Base-by-base conservation (phyloP, 2,888 invertebrate species). In the Zeuzera pyrina region DNA sequence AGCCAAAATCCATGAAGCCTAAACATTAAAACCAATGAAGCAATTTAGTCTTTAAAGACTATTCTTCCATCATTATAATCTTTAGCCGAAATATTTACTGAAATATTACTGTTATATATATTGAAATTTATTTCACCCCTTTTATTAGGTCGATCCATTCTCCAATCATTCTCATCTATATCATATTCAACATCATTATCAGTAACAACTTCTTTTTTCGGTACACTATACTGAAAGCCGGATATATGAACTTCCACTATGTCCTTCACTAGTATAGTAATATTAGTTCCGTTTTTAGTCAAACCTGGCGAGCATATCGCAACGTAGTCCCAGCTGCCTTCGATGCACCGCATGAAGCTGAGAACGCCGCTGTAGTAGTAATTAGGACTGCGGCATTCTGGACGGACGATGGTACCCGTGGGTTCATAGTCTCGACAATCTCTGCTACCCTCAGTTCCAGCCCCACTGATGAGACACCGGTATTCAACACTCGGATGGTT, bases 271-370 rank as follows among this genome's bases (percentile, higher is more conserved):
- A 68, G 14, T 2, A 72, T 58, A 2, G 66, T 69, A 2, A 68
- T 51, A 26, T 68, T 67, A 13, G 57, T 64, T 11, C 64, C 68
- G 27, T 52, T 52, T 55, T 50, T 58, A 8, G 29, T 14, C 64
- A 57, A 53, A 73, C 70, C 73, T 65, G 69, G 57, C 4, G 37
- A 31, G 45, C 73, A 74, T 2, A 36, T 42, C 2, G 65, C 56
- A 3, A 46, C 35, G 38, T 60, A 44, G 43, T 62, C 53, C 69
- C 70, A 74, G 22, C 39, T 52, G 8, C 63, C 67, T 1, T 59
- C 54, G 14, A 53, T 41, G 43, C 73, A 73, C 7, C 36, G 43
- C 69, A 72, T 70, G 37, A 41, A 38, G 15, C 39, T 34, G 0
- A 64, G 45, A 0, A 43, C 38, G 0, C 41, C 41, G 2, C 50